Evolutionary conservation across 2,797 vertebrate species (phyloP).

Genomic region (Pipistrellus pipistrellus): DNA sequence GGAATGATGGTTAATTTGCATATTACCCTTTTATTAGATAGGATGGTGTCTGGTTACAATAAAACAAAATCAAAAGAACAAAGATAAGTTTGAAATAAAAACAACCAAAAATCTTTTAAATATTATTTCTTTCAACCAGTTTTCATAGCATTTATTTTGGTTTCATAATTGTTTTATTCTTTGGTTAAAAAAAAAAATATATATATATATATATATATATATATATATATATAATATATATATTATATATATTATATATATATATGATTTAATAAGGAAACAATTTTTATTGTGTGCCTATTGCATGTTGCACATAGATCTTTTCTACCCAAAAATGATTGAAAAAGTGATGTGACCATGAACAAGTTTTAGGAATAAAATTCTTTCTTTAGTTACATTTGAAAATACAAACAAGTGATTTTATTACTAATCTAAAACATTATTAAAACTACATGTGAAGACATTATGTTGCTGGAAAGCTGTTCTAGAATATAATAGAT

Average conservation of each 20-base stretch:
- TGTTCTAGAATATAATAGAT: conserved; percentile 3
- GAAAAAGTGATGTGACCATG: neutral
- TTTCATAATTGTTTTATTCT: conserved; percentile 15
- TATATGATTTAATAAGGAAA: neutral
- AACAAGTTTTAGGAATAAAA: neutral
- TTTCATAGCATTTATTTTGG: conserved; percentile 22
- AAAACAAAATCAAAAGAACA: neutral
- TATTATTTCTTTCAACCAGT: neutral
- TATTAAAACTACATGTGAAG: neutral
- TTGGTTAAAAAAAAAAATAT: neutral
- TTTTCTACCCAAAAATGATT: neutral
- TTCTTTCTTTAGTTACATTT: conserved; percentile 6
- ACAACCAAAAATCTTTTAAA: neutral
- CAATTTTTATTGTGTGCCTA: neutral
- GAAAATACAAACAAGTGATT: conserved; percentile 15
- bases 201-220: too few species aligned
- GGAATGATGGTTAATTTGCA: too few species aligned
- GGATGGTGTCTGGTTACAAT: neutral
- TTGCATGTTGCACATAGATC: neutral
- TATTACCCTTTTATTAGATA: too few species aligned
- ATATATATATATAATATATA: too few species aligned
- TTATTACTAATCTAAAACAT: neutral
- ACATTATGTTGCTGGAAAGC: neutral
- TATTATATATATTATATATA: too few species aligned
- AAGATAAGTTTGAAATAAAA: conserved; percentile 41